Conservation (phyloP, 2,888 invertebrate genomes). For the Nipponacmea schrenckii region DNA sequence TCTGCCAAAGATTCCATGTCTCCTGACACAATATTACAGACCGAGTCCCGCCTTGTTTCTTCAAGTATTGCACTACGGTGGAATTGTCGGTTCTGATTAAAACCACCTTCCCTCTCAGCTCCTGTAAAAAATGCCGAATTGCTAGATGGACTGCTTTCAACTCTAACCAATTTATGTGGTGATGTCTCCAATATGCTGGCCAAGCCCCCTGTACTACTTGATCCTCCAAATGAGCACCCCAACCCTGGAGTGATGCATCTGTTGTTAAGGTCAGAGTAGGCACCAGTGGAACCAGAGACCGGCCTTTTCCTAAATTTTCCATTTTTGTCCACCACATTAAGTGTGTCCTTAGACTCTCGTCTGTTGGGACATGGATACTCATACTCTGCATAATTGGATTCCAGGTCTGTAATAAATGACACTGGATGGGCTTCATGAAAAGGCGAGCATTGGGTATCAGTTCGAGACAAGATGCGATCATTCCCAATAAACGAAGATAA, state of each 20-base stretch:
- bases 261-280: conserved; percentile 5
- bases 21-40: not conserved
- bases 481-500: conserved; percentile 12
- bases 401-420: conserved; percentile 11
- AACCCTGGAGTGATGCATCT: conserved; percentile 13
- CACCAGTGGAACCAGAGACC: not conserved
- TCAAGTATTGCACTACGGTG: conserved; percentile 10
- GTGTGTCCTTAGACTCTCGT: not conserved
- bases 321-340: not conserved
- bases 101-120: conserved; percentile 1
- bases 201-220: conserved; percentile 14
- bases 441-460: conserved; percentile 20
- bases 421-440: conserved; percentile 10
- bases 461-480: conserved; percentile 10
- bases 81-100: conserved; percentile 17
- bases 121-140: not conserved
- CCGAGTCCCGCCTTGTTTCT: conserved; percentile 7
- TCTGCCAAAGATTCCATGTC: conserved; percentile 19
- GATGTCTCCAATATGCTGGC: not conserved
- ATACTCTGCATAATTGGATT: not conserved
- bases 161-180: conserved; percentile 13
- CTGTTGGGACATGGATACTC: not conserved
- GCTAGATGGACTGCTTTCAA: conserved; percentile 14
- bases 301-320: not conserved
- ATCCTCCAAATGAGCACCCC: conserved; percentile 15